Percentiles rank a stretch among this genome's conserved stretches.
These are phyloP conservation scores for Hiodon alosoides DNA, from an alignment of 2,113 vertebrate species.

Conservation along the genomic window DNA sequence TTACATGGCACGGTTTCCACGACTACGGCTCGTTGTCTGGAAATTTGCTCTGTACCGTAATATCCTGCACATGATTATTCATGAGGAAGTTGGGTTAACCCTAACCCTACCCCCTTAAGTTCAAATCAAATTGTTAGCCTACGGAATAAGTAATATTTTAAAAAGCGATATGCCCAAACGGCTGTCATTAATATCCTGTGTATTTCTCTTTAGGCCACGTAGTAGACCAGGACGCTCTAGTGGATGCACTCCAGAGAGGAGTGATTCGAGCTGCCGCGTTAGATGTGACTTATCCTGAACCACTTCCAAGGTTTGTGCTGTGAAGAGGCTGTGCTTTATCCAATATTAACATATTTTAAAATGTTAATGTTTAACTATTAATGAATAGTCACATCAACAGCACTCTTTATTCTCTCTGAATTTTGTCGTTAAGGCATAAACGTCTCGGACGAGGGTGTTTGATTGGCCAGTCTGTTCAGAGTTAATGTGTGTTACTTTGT, in stretches of 20 bases:
- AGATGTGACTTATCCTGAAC: conserved; percentile 60
- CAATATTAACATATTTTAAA: not conserved
- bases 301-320: conserved; percentile 56
- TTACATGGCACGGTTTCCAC: too few species aligned
- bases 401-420: too few species aligned
- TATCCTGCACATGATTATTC: too few species aligned
- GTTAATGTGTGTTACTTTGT: conserved; percentile 9
- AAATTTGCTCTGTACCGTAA: too few species aligned
- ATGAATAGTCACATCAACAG: too few species aligned
- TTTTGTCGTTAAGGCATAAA: not conserved
- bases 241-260: conserved; percentile 51
- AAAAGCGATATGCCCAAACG: not conserved
- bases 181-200: not conserved
- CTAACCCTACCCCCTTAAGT: not conserved
- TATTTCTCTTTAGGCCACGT: conserved; percentile 45
- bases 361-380: too few species aligned
- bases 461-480: not conserved
- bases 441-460: not conserved
- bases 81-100: too few species aligned
- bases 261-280: conserved; percentile 48
- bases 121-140: not conserved
- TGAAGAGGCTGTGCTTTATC: not conserved
- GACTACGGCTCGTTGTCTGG: too few species aligned
- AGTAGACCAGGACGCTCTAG: conserved; percentile 59
- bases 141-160: not conserved